Base-by-base conservation (phyloP, 2,888 invertebrate species). In the Spatulosminthurus flaviceps region DNA sequence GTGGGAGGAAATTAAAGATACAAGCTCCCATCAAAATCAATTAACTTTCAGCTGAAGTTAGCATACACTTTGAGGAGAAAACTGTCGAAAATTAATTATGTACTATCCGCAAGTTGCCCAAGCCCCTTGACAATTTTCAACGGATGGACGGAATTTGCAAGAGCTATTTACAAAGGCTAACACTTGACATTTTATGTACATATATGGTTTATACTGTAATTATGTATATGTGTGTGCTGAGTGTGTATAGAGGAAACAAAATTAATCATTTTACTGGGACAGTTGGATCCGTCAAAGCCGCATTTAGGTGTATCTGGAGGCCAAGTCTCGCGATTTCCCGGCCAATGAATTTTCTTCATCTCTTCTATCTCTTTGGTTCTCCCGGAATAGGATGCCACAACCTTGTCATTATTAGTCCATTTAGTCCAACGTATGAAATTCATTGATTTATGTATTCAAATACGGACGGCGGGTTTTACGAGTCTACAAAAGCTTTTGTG, bases 291-390 rank as follows among this genome's bases (percentile, higher is more conserved):
- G 87, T 98, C 97, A 87, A 94, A 98, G 51, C 98, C 98, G 88
- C 98, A 98, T 80, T 90, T 90, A 0, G 98, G 98, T 1, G 93
- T 93, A 88, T 98, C 98, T 0, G 92, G 92, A 0, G 96, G 95
- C 0, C 95, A 95, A 0, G 91, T 91, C 28, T 79, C 82, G 67
- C 93, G 89, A 5, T 92, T 92, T 19, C 95, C 96, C 4, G 95
- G 93, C 97, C 96, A 97, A 87, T 93, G 92, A 81, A 97, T 96
- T 24, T 90, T 90, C 82, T 92, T 92, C 19, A 94, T 92, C 85
- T 92, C 92, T 85, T 92, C 92, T 70, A 96, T 90, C 4, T 92
- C 91, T 85, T 93, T 92, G 84, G 92, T 92, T 1, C 92, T 92
- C 19, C 94, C 94, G 84, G 94, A 93, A 87, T 97, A 98, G 86